Conservation (phyloP, 2,113 vertebrate species). For the Leucopsar rothschildi region DNA sequence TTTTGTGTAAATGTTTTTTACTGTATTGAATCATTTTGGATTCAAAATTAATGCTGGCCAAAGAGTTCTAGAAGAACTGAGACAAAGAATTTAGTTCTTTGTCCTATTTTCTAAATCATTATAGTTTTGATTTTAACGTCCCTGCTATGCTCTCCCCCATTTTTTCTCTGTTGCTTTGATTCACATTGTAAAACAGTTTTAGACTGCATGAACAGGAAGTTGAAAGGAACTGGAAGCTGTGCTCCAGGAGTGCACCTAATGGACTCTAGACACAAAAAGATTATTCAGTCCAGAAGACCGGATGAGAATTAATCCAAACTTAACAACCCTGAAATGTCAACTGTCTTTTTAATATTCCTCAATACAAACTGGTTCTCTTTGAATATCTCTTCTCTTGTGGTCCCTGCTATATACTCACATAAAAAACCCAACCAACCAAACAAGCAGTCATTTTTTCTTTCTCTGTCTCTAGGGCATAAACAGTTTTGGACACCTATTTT, state of each 20-base stretch:
- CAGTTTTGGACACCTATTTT: background rate
- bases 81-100: background rate
- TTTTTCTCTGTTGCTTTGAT: background rate
- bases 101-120: background rate
- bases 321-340: background rate
- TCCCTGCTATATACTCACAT: background rate
- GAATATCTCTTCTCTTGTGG: background rate
- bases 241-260: background rate
- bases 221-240: background rate
- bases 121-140: background rate
- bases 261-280: background rate
- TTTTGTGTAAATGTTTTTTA: background rate
- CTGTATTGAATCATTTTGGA: background rate
- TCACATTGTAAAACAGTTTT: background rate
- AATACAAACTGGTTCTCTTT: background rate
- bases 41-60: background rate
- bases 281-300: background rate
- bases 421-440: background rate
- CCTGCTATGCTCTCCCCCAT: fast-evolving
- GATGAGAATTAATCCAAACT: background rate
- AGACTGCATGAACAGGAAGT: background rate
- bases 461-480: background rate
- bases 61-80: background rate
- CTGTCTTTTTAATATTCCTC: background rate
- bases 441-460: background rate